A percentile compares a stretch with the other conserved stretches of the same genome.
phyloP scores from a whole-genome alignment of 2,113 vertebrate species.

The Strix uralensis region DNA sequence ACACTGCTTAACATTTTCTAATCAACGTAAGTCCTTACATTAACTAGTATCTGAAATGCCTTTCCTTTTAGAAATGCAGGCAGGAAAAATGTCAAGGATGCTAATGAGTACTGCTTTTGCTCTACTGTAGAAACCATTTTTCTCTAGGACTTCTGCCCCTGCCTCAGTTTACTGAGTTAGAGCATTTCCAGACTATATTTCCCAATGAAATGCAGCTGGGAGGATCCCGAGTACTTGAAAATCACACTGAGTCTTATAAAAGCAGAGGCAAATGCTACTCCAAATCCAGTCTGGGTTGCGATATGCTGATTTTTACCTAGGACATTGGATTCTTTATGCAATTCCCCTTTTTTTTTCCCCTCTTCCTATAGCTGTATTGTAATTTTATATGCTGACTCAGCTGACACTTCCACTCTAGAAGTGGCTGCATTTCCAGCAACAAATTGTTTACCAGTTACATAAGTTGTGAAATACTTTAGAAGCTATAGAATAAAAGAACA shows the following conservation, averaged over 20 bases:
- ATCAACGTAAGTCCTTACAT: background rate
- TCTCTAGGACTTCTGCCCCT: background rate
- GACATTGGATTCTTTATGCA: background rate
- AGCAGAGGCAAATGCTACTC: background rate
- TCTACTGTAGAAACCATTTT: background rate
- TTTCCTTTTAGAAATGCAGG: background rate
- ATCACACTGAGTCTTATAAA: background rate
- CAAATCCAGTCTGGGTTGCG: background rate
- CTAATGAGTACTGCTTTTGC: background rate
- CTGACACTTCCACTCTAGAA: background rate
- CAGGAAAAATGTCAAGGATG: background rate
- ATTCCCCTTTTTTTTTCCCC: accelerated
- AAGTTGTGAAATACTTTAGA: background rate
- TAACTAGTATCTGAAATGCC: background rate
- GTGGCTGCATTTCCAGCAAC: background rate
- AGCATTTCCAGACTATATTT: background rate
- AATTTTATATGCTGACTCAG: background rate
- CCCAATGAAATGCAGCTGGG: background rate
- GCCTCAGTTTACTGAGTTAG: background rate
- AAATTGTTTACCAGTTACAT: background rate
- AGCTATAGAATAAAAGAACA: background rate
- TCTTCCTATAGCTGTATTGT: background rate
- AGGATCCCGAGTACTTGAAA: background rate
- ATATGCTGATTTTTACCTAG: background rate
- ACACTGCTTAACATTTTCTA: background rate